Base-by-base conservation (phyloP, 2,888 invertebrate species). In the Eupithecia centaureata region DNA sequence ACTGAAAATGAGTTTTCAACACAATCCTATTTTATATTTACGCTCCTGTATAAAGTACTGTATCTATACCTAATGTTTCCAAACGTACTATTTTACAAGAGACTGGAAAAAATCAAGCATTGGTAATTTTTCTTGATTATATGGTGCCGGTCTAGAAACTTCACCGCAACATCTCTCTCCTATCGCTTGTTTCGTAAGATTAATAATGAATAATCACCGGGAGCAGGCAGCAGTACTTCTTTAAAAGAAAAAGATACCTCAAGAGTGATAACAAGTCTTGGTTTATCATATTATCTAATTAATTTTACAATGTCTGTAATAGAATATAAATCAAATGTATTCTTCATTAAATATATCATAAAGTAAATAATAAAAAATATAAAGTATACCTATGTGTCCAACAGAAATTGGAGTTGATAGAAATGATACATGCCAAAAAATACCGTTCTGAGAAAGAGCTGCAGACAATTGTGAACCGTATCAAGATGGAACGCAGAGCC, bases 331-430 rank as follows among this genome's bases (percentile, higher is more conserved):
- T n/a, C n/a, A n/a, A n/a, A n/a, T n/a, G n/a, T n/a, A n/a, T n/a
- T n/a, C n/a, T n/a, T n/a, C n/a, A n/a, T n/a, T n/a, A n/a, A n/a
- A n/a, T n/a, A n/a, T n/a, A n/a, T n/a, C n/a, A n/a, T n/a, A n/a
- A n/a, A n/a, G n/a, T n/a, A n/a, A n/a, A n/a, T n/a, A n/a, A n/a
- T n/a, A n/a, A n/a, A n/a, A 30, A 30, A 5, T 5, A 30, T 2
- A 5, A 30, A 30, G 30, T 30, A 5, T 30, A 35, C 4, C 35
- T 38, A n/a, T n/a, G n/a, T n/a, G n/a, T 62, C 25, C 22, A 15
- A 30, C 56, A 92, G 91, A 92, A 90, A 84, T 67, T 85, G 0
- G 83, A 87, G 64, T 75, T 92, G 0, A 81, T 91, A 32, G 77
- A 88, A 60, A 73, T 92, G 58, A 89, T 92, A n/a, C 68, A 81